Conservation (phyloP, 1,140 invertebrate species). For the Atta cephalotes region DNA sequence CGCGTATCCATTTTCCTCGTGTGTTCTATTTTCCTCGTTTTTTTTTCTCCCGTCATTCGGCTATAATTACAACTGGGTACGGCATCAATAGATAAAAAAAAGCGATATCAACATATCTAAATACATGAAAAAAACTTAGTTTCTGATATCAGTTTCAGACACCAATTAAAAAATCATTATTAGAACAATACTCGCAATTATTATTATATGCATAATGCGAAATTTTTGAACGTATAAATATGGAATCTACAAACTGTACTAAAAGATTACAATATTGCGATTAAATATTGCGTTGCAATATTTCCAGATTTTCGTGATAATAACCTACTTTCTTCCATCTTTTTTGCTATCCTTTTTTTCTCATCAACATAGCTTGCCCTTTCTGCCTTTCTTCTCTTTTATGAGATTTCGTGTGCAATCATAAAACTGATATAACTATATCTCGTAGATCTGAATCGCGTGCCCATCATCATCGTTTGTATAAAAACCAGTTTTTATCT, state of each 20-base stretch:
- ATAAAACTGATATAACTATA: constrained; percentile 66
- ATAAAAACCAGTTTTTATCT: constrained; percentile 59
- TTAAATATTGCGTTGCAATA: background rate
- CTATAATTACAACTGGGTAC: constrained; percentile 34
- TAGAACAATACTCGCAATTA: background rate
- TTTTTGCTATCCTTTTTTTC: constrained; percentile 25
- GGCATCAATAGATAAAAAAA: constrained; percentile 16
- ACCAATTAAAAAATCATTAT: background rate
- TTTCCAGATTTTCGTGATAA: constrained; percentile 6
- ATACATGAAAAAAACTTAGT: background rate
- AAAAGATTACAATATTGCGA: background rate
- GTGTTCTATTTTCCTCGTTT: background rate
- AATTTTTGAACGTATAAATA: background rate
- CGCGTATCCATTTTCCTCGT: background rate
- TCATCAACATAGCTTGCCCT: background rate
- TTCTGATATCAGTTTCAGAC: background rate
- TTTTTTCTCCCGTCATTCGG: background rate
- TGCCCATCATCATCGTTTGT: constrained; percentile 56
- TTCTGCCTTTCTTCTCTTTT: constrained; percentile 19
- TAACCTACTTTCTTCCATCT: constrained; percentile 5
- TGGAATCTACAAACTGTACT: background rate
- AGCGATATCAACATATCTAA: constrained; percentile 24
- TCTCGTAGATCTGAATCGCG: constrained; percentile 63
- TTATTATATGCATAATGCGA: background rate
- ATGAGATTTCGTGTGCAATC: constrained; percentile 57